Base-by-base conservation (phyloP, 2,888 invertebrate genomes). In the Euzophera pinguis region DNA sequence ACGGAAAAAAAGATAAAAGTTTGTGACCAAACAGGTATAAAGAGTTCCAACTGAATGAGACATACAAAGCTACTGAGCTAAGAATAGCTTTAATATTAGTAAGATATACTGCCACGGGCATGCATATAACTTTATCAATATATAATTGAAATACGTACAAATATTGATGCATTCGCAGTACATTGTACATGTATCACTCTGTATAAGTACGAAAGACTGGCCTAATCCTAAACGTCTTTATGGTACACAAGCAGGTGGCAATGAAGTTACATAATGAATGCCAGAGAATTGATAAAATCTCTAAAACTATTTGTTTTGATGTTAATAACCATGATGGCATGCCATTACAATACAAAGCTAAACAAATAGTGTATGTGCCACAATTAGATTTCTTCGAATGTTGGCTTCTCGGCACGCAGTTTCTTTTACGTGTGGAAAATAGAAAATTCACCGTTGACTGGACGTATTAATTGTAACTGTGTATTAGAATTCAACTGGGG, bases 341-440 rank as follows among this genome's bases (percentile, higher is more conserved):
- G 39, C 16, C 16, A 9, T 50, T 32, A 32, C 5, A 49, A 29
- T 49, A 48, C 27, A 12, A 22, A 35, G 42, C n/a, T 32, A 35
- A 35, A 42, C 17, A 42, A 49, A 56, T 32, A 9, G 32, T 32
- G 52, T 67, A 64, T 71, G 65, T 76, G 72, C 69, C 71, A 71
- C 74, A 77, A 81, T 83, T 80, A 81, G 81, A 83, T 86, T 85
- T 87, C 86, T 79, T 83, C 61, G 73, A 78, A 74, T 80, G 76
- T 77, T 65, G 73, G 72, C 73, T 71, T 69, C 69, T 64, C 65
- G 83, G 81, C 76, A 81, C 80, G 83, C 80, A 74, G 81, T 90
- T 90, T 89, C 90, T 88, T 89, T 89, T 89, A 88, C 89, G 87
- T 88, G 88, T 85, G 76, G 86, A 88, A 89, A 90, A 90, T 90